Evolutionary conservation across 2,113 vertebrate genomes (phyloP), one percentile per base, ranked within the genome.

Genomic region (Poeciliopsis retropinna): DNA sequence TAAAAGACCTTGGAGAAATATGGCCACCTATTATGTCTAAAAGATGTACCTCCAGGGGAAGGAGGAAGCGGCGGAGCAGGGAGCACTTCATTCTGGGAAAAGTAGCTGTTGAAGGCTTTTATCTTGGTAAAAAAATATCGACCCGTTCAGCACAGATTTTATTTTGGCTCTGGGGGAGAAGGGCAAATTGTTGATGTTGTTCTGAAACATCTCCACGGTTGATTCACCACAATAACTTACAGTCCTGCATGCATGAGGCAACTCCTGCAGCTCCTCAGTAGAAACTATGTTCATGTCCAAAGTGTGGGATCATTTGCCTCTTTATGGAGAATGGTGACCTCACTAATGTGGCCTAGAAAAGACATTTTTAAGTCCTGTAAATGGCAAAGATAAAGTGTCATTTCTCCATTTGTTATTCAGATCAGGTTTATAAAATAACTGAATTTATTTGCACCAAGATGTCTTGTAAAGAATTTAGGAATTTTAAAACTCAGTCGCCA

Each of bases 1-100:
- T 79, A 47, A 69, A 69, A 85, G 79, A 44, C n/a, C 39, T 44
- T 5, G 65, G 76, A 82, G 84, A 92, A 85, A 79, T 87, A 83
- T 81, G 73, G 72, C 54, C 3, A 29, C 37, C 79, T 68, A 65
- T 87, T 84, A 83, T 4, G 27, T 73, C 76, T 54, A 77, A 80
- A 64, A 67, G 79, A 77, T 69, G 62, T n/a, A 80, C 51, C 76
- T 60, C 67, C 73, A 62, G 75, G 67, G 71, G 79, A 60, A 54
- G 57, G 19, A 67, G 63, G 25, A 27, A 51, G 51, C 31, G 64
- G 68, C 17, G n/a, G 74, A 81, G 51, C 31, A 64, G 44, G 61
- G 78, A 78, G 74, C 72, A 60, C 68, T 82, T 83, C 14, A 76
- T 83, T 81, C 65, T 54, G 34, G 39, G 34, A 64, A 73, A 83